Base-by-base conservation (phyloP, 2,113 vertebrate species). In the Pedionomus torquatus region DNA sequence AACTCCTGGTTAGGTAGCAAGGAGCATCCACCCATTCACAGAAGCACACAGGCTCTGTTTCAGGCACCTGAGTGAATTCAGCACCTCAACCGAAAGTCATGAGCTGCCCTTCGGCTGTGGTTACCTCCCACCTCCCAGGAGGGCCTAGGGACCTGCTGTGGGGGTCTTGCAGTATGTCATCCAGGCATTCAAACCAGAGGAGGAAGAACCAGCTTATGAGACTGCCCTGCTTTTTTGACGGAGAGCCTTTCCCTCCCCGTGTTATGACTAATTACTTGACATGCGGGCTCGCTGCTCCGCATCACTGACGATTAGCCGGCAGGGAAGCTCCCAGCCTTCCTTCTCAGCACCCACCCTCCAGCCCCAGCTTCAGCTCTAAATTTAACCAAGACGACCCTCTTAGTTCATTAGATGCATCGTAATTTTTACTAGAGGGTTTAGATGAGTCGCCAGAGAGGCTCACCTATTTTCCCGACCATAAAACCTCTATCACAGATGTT, bases 81-180 rank as follows among this genome's bases (percentile, higher is more conserved):
- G 49, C 21, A 46, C 16, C 28, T 65, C 52, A 76, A 5, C 7
- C 10, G 24, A 37, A 64, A 0, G 7, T 0, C 0, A 65, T 10
- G 58, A 58, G 13, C 19, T 0, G 0, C 18, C 14, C 30, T 37
- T 60, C 0, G 1, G 33, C 33, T 52, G 13, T 1, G 1, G 44
- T 39, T 80, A 8, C 19, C 23, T 58, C 41, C 63, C 15, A 17
- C 44, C 4, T 2, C 2, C 5, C 14, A 75, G 46, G 21, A 63
- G 19, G 81, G 13, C 54, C 20, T 3, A n/a, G 28, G 41, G 17
- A 37, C 21, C 5, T 63, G 41, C 57, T 46, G 26, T 31, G 69
- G 23, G 71, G 39, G 16, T 75, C 26, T 12, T 37, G 31, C 30
- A 16, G 10, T 52, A 15, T 5, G 5, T 13, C 77, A 71, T 10